phyloP scores from a whole-genome alignment of 2,888 invertebrate species.

The Dinocampus coccinellae region DNA sequence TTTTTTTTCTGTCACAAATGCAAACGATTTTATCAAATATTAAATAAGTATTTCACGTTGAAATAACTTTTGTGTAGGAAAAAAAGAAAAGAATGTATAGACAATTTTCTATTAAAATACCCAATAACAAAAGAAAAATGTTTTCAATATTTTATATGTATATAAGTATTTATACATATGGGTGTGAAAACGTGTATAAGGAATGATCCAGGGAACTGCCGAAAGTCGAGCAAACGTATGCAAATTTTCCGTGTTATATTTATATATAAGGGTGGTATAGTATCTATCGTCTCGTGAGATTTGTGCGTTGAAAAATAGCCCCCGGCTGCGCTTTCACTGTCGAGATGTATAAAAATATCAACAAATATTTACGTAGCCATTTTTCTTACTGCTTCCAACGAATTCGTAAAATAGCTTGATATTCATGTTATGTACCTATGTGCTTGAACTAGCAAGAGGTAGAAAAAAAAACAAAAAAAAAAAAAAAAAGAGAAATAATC shows the following conservation, averaged over 20 bases:
- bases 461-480: constrained; percentile 4
- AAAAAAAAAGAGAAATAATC: constrained; percentile 32
- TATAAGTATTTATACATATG: too few relatives aligned
- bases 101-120: background rate
- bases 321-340: background rate
- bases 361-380: background rate
- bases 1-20: background rate
- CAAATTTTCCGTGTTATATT: background rate
- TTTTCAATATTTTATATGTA: background rate
- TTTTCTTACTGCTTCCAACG: background rate
- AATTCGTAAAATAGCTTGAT: background rate
- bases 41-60: background rate
- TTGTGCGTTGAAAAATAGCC: constrained; percentile 9
- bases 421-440: background rate
- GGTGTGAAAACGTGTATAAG: background rate
- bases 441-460: constrained; percentile 19
- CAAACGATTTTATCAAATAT: background rate
- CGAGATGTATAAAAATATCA: background rate
- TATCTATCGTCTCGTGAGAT: background rate
- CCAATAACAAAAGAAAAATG: background rate
- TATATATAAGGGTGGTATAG: background rate
- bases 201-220: background rate
- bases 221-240: constrained; percentile 2
- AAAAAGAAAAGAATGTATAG: background rate
- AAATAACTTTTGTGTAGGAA: background rate